Evolutionary conservation across 2,888 invertebrate species (phyloP).

Genomic region (Neocrepidodera transversa): DNA sequence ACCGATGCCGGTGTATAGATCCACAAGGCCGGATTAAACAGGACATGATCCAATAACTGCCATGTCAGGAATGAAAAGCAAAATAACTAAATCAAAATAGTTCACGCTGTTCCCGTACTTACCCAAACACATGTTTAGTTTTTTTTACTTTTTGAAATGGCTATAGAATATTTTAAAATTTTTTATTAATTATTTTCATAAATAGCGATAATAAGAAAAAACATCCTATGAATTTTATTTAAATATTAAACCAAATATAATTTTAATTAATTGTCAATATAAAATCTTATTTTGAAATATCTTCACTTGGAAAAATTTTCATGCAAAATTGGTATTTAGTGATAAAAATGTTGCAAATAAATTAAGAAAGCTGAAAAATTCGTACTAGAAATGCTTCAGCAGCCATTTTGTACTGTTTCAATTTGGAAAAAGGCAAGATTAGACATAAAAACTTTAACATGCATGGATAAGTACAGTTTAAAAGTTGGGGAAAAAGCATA

Average conservation of each 20-base stretch:
- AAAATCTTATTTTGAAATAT: too few species aligned
- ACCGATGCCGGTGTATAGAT: conserved; percentile 97
- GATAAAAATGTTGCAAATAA: conserved; percentile 18
- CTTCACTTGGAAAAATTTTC: too few species aligned
- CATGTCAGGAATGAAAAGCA: conserved; percentile 89
- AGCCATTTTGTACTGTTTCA: background rate
- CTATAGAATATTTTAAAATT: background rate
- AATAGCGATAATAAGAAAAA: too few species aligned
- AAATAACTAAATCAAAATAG: conserved; percentile 81
- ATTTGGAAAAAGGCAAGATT: conserved; percentile 38
- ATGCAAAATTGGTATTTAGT: background rate
- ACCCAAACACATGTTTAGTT: conserved; percentile 53
- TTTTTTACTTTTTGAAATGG: conserved; percentile 20
- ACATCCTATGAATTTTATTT: background rate
- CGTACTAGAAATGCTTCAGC: conserved; percentile 12
- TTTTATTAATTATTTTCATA: background rate
- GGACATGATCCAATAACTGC: conserved; percentile 98
- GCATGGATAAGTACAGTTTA: conserved; percentile 60
- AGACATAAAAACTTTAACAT: conserved; percentile 48
- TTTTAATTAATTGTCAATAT: background rate
- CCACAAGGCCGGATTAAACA: conserved; percentile 99
- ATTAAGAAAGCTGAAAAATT: conserved; percentile 16
- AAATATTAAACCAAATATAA: too few species aligned
- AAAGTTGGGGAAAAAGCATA: conserved; percentile 34
- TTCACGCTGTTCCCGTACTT: conserved; percentile 65